These are phyloP conservation scores for Nomada lathburiana DNA, from an alignment of 2,888 invertebrate genomes.

Conservation along the genomic window DNA sequence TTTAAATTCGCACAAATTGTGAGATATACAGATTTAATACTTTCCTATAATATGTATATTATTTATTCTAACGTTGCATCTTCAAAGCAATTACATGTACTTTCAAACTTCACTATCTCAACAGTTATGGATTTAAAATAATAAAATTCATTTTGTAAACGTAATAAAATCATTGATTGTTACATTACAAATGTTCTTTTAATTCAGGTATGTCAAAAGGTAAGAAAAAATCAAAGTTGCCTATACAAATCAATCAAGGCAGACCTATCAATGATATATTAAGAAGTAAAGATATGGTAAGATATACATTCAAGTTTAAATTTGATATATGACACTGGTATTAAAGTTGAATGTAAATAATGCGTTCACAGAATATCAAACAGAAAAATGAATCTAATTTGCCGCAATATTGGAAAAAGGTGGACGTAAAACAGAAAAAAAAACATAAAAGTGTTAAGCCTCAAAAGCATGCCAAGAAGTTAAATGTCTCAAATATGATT, in stretches of 20 bases:
- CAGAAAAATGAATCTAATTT: background rate
- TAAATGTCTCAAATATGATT: background rate
- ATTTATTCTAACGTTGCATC: background rate
- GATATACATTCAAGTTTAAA: background rate
- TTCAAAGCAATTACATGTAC: background rate
- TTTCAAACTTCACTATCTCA: background rate
- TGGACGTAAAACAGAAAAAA: background rate
- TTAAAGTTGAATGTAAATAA: background rate
- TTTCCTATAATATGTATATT: too few species aligned
- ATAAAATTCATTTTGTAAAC: background rate
- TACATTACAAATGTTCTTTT: background rate
- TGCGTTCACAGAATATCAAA: constrained; percentile 12
- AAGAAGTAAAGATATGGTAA: constrained; percentile 4
- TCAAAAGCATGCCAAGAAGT: background rate
- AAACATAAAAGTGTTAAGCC: background rate
- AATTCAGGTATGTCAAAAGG: constrained; percentile 4
- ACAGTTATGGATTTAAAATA: background rate
- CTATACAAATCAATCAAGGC: background rate
- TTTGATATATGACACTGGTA: background rate
- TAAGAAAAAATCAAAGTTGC: background rate
- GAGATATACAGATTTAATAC: background rate
- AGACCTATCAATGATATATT: background rate
- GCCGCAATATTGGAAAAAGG: background rate
- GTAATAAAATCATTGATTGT: background rate
- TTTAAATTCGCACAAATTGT: background rate